Base-by-base conservation (phyloP, 2,888 invertebrate genomes). In the Trilocha varians region DNA sequence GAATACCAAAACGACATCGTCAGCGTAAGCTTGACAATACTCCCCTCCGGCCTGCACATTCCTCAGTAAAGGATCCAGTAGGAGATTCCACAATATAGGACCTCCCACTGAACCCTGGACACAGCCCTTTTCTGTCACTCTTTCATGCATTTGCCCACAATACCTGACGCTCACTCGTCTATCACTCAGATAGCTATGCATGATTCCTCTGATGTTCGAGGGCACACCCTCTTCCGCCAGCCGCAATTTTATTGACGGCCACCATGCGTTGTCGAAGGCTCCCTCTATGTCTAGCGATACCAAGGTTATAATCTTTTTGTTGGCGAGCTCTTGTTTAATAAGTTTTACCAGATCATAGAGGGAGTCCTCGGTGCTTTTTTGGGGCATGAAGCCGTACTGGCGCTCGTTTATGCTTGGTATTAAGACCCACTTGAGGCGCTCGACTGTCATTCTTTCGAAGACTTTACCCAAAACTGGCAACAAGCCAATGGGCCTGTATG, bases 401-500 rank as follows among this genome's bases (percentile, higher is more conserved):
- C 15, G 37, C 15, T 25, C n/a, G 13, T 34, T 40, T 3, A 40
- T 15, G 6, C 13, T 5, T 1, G 39, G 44, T 6, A 38, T 3
- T 2, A 39, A 13, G 33, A 41, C 37, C 32, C 16, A 15, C 11
- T 34, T n/a, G 13, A 41, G n/a, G 2, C 45, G 9, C 3, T 8
- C 33, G 1, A 40, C 33, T 9, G 40, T 5, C 17, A 38, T n/a
- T 13, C 40, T 42, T 11, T 46, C 46, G 2, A 43, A 9, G 1
- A 43, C 16, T 9, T 46, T 43, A 0, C 46, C 46, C 9, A 46
- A 8, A 8, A 43, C 25, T 1, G 43, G 39, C 25, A 46, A 13
- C 2, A 46, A 15, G 15, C 42, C 45, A 8, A 45, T 45, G 1
- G 45, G 45, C n/a, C 45, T 14, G 41, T 44, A 47, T 3, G 39